Percentiles rank a stretch among this genome's conserved stretches.
Evolutionary conservation across 2,113 vertebrate genomes (phyloP).

Genomic region (Cyprinus carpio): DNA sequence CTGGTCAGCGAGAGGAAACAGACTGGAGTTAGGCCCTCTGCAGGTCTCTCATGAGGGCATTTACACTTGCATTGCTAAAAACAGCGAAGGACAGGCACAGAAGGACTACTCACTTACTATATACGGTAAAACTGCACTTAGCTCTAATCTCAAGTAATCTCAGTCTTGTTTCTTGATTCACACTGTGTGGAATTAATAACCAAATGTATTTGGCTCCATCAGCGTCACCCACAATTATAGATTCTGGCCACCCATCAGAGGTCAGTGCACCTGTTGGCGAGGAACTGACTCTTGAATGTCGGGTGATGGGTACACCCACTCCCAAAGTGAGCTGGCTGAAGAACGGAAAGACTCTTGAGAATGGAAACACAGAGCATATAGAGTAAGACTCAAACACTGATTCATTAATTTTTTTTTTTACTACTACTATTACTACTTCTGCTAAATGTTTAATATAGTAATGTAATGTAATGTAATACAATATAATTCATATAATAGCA

Average conservation of each 20-base stretch:
- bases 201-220: not conserved
- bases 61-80: constrained; percentile 82
- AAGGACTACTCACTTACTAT: constrained; percentile 82
- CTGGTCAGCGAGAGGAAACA: constrained; percentile 73
- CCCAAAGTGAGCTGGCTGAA: constrained; percentile 86
- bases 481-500: no score
- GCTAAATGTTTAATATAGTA: no score
- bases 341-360: constrained; percentile 77
- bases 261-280: constrained; percentile 74
- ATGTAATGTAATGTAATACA: no score
- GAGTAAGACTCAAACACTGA: constrained; percentile 63
- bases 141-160: not conserved
- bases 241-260: constrained; percentile 71
- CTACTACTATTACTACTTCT: no score
- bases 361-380: constrained; percentile 51
- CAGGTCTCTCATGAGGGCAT: constrained; percentile 81
- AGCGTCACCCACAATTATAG: constrained; percentile 83
- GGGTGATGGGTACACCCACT: constrained; percentile 75
- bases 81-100: constrained; percentile 63
- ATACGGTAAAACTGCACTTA: constrained; percentile 74
- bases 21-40: constrained; percentile 84
- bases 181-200: not conserved
- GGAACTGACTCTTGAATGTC: constrained; percentile 80
- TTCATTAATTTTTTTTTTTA: not conserved
- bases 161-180: not conserved